phyloP scores from a whole-genome alignment of 2,888 invertebrate genomes.

The Microctonus aethiopoides region DNA sequence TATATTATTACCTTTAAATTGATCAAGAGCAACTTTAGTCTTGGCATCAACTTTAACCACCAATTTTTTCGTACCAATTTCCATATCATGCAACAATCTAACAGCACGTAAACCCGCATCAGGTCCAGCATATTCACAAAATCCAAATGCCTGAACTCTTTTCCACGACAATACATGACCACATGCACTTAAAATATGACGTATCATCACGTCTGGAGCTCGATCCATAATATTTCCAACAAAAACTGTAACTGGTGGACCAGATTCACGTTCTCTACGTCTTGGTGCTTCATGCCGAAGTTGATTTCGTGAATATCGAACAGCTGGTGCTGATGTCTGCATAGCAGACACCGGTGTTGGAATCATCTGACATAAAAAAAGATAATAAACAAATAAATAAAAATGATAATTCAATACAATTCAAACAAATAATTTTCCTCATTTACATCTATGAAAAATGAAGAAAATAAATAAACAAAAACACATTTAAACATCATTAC shows the following conservation, averaged over 20 bases:
- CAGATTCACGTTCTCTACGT: conserved; percentile 67
- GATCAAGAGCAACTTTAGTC: conserved; percentile 92
- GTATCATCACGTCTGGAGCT: conserved; percentile 94
- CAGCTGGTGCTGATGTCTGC: conserved; percentile 65
- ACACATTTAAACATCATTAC: too few relatives aligned
- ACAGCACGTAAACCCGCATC: conserved; percentile 96
- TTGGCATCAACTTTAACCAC: conserved; percentile 98
- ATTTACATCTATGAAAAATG: too few relatives aligned
- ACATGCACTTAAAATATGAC: conserved; percentile 91
- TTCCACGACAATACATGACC: conserved; percentile 98
- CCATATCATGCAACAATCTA: conserved; percentile 89
- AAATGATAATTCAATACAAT: too few relatives aligned
- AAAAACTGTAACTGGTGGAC: conserved; percentile 96
- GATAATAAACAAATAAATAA: not conserved
- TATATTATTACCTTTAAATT: conserved; percentile 80
- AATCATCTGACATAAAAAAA: conserved; percentile 62
- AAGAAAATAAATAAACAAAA: too few relatives aligned
- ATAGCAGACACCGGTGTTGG: conserved; percentile 67
- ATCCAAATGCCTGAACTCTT: conserved; percentile 96
- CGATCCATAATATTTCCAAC: conserved; percentile 96
- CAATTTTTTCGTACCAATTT: conserved; percentile 91
- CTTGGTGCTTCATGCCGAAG: conserved; percentile 61
- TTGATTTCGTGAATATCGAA: conserved; percentile 61
- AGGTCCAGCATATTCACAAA: conserved; percentile 96
- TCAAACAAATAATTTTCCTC: too few relatives aligned